Percentiles rank a stretch among this genome's conserved stretches.
These are phyloP conservation scores for Euphonia xanthogaster DNA, from an alignment of 2,797 vertebrate species.

Conservation along the genomic window DNA sequence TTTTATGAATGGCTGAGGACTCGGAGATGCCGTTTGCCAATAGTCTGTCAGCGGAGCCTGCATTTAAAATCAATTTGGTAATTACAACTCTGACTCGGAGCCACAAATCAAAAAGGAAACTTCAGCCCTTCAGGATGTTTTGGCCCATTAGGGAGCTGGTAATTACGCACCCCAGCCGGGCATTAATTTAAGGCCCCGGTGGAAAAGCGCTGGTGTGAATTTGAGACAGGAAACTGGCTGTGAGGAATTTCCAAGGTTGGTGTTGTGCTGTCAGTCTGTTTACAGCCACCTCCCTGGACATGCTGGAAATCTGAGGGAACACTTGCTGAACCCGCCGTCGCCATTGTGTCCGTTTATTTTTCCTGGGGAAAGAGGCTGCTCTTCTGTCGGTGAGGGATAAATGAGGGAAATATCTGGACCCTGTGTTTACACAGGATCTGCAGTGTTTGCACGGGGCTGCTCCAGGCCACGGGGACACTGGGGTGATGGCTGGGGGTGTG, in stretches of 20 bases:
- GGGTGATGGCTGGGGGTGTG: not conserved
- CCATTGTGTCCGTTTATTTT: constrained; percentile 38
- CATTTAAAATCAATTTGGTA: constrained; percentile 67
- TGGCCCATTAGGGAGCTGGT: constrained; percentile 60
- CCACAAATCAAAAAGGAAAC: constrained; percentile 62
- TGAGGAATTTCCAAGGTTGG: constrained; percentile 47
- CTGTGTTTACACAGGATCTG: constrained; percentile 32
- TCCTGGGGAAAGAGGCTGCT: constrained; percentile 11
- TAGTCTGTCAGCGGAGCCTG: constrained; percentile 58
- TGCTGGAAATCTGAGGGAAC: constrained; percentile 54
- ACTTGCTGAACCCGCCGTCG: not conserved
- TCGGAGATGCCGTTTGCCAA: constrained; percentile 45
- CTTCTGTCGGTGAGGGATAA: constrained; percentile 15
- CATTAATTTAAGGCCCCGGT: constrained; percentile 40
- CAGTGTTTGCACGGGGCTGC: constrained; percentile 14
- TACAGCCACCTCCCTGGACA: constrained; percentile 44
- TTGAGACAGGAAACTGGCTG: constrained; percentile 46
- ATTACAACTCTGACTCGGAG: constrained; percentile 54
- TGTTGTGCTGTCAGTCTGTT: constrained; percentile 51
- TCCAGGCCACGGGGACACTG: not conserved
- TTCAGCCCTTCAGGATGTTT: constrained; percentile 62
- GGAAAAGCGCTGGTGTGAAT: constrained; percentile 53
- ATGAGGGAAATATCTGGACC: constrained; percentile 16
- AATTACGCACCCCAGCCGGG: constrained; percentile 56
- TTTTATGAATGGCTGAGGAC: constrained; percentile 54